Evolutionary conservation across 2,797 vertebrate species (phyloP).

Genomic region (Champsocephalus gunnari): DNA sequence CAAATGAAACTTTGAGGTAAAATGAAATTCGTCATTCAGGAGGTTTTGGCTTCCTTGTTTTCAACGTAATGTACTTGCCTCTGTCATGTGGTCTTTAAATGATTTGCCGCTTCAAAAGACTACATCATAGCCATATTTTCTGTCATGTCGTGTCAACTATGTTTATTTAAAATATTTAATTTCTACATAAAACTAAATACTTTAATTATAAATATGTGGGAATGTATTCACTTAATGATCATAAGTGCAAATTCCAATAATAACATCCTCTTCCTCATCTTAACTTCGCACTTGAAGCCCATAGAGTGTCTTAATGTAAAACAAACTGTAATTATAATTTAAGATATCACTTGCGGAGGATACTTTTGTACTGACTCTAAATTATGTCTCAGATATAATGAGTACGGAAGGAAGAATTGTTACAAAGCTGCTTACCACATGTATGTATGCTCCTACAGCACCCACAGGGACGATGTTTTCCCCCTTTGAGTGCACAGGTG

Average conservation of each 20-base stretch:
- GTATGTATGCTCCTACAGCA: background rate
- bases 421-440: too few species aligned
- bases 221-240: conserved; percentile 10
- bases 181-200: conserved; percentile 5
- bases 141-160: conserved; percentile 20
- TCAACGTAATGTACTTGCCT: background rate
- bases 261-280: background rate
- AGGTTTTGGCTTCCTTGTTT: conserved; percentile 9
- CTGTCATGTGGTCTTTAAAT: conserved; percentile 16
- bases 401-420: too few species aligned
- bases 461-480: background rate
- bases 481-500: background rate
- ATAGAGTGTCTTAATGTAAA: conserved; percentile 39
- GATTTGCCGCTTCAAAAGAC: conserved; percentile 25
- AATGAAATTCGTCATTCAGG: background rate
- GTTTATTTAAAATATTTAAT: conserved; percentile 24
- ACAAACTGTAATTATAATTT: background rate
- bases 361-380: conserved; percentile 4
- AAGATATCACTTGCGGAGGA: background rate
- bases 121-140: conserved; percentile 42
- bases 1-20: conserved; percentile 8
- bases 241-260: background rate
- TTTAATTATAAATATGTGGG: background rate
- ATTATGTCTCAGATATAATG: background rate
- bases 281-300: background rate